Base-by-base conservation (phyloP, 2,113 vertebrate genomes). In the Psammodynastes pulverulentus region DNA sequence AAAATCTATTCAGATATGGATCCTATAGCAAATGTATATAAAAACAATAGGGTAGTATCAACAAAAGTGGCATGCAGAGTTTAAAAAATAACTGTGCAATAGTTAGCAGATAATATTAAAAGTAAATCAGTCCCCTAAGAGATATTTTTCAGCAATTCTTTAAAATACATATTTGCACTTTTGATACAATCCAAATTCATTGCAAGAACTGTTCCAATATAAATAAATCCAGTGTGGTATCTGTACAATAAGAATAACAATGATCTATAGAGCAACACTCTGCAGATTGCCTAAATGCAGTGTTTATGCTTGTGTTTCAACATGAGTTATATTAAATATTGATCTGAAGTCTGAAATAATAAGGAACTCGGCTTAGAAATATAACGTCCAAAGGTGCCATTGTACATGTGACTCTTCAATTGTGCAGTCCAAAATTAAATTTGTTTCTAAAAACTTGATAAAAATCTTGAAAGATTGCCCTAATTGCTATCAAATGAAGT, bases 1-100 rank as follows among this genome's bases (percentile, higher is more conserved):
- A 99, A 97, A 99, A 99, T 86, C 97, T 97, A 90, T 98, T 99
- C 96, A 99, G 98, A 95, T 98, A 98, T 92, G 98, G 98, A 97
- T 99, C 99, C 99, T 99, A 97, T 93, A 90, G 90, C 10, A 95
- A 95, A 95, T 26, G 54, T n/a, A 89, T 46, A 13, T 3, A 86
- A 34, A 79, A 5, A 19, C 92, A 23, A 56, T 0, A 88, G 39
- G 46, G 49, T n/a, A n/a, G 0, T 53, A 58, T 46, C 84, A 21
- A 89, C 21, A 85, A 23, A 43, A 8, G 7, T 89, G 43, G 34
- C 67, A 86, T 89, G 87, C 12, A 39, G 72, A 67, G 58, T 34
- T 34, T 10, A 46, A 51, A 48, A 15, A 84, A 85, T 13, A 46
- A 19, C 23, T 58, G 26, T 26, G n/a, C 19, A 43, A 39, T 49